A percentile compares a stretch with the other conserved stretches of the same genome.
Conservation (phyloP, 1,140 invertebrate species). For the Drosophila saltans region DNA sequence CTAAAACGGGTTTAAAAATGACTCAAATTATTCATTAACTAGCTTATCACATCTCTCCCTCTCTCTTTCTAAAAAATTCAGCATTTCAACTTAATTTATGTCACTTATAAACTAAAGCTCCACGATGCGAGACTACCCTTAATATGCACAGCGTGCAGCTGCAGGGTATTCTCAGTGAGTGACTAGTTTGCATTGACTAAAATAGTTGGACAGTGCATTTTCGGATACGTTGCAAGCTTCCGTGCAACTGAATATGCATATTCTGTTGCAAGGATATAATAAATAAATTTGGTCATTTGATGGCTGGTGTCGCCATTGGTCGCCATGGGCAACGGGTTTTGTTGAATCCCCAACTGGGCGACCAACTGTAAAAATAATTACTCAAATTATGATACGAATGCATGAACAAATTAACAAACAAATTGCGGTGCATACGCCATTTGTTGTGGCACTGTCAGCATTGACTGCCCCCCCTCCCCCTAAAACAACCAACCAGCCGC, state of each 20-base stretch:
- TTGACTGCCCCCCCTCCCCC: background rate
- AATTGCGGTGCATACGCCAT: slow-evolving; percentile 35
- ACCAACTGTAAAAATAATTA: slow-evolving; percentile 66
- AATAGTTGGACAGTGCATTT: background rate
- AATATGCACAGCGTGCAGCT: too few species aligned
- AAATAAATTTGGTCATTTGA: slow-evolving; percentile 10
- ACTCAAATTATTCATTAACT: too few species aligned
- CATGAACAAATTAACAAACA: slow-evolving; percentile 62
- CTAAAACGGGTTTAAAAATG: too few species aligned
- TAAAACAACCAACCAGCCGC: slow-evolving; percentile 1
- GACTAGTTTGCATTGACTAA: background rate
- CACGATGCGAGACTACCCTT: too few species aligned
- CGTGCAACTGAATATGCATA: background rate
- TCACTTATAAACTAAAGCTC: too few species aligned
- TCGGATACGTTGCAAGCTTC: background rate
- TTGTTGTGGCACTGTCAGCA: slow-evolving; percentile 7
- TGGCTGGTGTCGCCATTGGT: background rate
- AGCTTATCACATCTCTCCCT: too few species aligned
- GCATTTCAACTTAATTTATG: too few species aligned
- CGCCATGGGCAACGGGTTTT: background rate
- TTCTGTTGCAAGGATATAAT: background rate
- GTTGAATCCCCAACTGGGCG: background rate
- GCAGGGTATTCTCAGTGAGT: background rate
- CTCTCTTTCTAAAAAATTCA: too few species aligned
- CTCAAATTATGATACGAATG: slow-evolving; percentile 62